Conservation (phyloP, 2,113 vertebrate species). For the Casuarius casuarius region DNA sequence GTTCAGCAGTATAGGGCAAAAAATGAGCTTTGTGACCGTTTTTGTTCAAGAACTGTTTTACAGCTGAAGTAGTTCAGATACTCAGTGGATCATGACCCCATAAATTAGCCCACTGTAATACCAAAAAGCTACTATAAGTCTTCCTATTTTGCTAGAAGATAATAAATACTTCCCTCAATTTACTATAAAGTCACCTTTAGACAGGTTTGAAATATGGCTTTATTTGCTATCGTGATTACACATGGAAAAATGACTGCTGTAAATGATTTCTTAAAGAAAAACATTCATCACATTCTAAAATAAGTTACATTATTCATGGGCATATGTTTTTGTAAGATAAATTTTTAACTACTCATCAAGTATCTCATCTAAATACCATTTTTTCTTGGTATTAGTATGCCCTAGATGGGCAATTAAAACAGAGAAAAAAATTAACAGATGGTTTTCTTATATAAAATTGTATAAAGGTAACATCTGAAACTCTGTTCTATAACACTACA, state of each 20-base stretch:
- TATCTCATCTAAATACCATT: not conserved
- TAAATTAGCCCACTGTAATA: not conserved
- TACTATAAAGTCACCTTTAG: not conserved
- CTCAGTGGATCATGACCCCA: not conserved
- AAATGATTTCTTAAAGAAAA: not conserved
- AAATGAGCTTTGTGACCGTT: not conserved
- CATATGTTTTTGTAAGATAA: not conserved
- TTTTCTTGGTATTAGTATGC: not conserved
- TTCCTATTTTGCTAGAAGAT: not conserved
- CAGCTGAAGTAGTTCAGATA: not conserved
- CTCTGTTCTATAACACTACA: not conserved
- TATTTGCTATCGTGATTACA: not conserved
- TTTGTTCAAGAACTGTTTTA: not conserved
- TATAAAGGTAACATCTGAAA: not conserved
- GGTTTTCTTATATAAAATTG: not conserved
- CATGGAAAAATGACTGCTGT: not conserved
- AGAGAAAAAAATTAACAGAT: not conserved
- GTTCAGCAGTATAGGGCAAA: not conserved
- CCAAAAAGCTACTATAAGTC: not conserved
- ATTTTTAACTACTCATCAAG: not conserved
- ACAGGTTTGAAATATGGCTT: not conserved
- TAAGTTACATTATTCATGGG: not conserved
- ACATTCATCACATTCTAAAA: not conserved
- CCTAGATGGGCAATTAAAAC: not conserved
- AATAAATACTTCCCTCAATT: not conserved